Evolutionary conservation across 2,113 vertebrate genomes (phyloP).

Genomic region (Lophotis ruficrista): DNA sequence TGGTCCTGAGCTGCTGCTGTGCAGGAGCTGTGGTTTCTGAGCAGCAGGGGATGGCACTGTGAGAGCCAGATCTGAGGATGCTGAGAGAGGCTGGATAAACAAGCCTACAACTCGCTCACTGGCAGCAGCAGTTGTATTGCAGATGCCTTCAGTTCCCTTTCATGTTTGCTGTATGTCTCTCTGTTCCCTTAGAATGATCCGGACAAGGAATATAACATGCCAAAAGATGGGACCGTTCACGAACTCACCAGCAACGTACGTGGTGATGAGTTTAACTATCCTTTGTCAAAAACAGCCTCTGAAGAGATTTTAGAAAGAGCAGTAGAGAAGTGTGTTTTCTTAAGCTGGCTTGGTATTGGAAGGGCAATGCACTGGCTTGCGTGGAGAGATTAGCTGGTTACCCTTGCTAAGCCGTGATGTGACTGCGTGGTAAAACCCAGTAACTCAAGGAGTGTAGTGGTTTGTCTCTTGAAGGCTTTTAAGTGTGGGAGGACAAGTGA

Average conservation of each 20-base stretch:
- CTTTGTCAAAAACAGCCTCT: neutral
- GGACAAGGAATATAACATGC: conserved; percentile 99
- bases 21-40: neutral
- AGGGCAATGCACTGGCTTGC: neutral
- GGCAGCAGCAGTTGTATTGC: neutral
- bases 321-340: neutral
- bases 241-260: conserved; percentile 97
- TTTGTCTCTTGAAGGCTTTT: neutral
- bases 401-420: neutral
- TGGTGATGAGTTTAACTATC: neutral
- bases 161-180: neutral
- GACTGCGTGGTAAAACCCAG: neutral
- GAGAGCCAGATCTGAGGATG: neutral
- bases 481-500: neutral
- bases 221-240: conserved; percentile 95
- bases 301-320: neutral
- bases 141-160: neutral
- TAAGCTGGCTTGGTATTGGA: neutral
- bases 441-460: neutral
- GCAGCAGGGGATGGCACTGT: conserved; percentile 40
- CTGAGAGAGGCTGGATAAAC: neutral
- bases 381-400: neutral
- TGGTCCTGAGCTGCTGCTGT: neutral
- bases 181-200: conserved; percentile 86
- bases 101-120: neutral